Conservation (phyloP, 2,888 invertebrate species). For the Arrhopalites spinosus region DNA sequence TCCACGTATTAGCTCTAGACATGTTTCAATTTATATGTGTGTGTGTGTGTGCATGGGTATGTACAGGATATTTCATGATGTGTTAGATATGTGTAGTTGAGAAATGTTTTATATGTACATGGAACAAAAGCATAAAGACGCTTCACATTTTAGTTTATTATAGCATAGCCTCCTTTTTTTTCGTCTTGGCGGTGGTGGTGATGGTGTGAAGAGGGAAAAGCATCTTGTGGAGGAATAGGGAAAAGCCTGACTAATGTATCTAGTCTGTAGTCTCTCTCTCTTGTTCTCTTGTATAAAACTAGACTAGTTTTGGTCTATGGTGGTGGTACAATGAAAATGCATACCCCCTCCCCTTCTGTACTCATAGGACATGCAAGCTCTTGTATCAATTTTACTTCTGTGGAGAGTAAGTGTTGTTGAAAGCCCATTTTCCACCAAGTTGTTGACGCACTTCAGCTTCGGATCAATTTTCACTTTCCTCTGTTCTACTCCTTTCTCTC, state of each 20-base stretch:
- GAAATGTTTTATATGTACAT: too few relatives aligned
- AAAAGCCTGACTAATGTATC: not conserved
- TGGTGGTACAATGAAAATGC: not conserved
- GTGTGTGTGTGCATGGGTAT: not conserved
- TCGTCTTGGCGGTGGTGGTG: too few relatives aligned
- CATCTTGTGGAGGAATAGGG: too few relatives aligned
- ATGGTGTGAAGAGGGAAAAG: too few relatives aligned
- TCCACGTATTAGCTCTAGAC: not conserved
- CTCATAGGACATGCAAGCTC: not conserved
- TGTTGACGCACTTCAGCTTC: slow-evolving; percentile 34
- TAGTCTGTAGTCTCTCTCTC: not conserved
- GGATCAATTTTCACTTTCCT: slow-evolving; percentile 37
- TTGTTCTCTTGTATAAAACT: not conserved
- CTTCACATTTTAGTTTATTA: too few relatives aligned
- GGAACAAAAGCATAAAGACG: too few relatives aligned
- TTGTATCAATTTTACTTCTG: slow-evolving; percentile 35
- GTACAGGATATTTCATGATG: not conserved
- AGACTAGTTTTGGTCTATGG: too few relatives aligned
- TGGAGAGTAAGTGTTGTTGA: slow-evolving; percentile 37
- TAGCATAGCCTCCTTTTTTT: too few relatives aligned
- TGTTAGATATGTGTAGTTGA: too few relatives aligned
- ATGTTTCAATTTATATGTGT: not conserved
- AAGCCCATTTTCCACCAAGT: slow-evolving; percentile 31
- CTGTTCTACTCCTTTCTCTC: slow-evolving; percentile 5
- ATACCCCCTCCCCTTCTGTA: too few relatives aligned